A percentile compares a stretch with the other conserved stretches of the same genome.
These are phyloP conservation scores for Netelia melanura DNA, from an alignment of 2,888 invertebrate genomes.

Conservation along the genomic window DNA sequence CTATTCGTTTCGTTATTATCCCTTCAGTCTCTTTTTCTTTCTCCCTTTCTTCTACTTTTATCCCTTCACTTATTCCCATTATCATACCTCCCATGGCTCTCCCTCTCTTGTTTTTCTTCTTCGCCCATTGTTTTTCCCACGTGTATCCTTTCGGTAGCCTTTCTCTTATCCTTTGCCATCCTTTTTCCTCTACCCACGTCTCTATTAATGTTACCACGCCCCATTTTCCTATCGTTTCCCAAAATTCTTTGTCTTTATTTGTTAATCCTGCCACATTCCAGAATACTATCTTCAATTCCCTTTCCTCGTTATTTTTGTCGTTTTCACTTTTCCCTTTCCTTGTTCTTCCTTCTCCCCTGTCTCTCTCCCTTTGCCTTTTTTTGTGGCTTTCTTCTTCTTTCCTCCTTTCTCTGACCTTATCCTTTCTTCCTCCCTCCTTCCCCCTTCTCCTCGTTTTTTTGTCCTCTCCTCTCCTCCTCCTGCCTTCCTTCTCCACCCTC, in stretches of 20 bases:
- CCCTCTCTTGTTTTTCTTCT: neutral
- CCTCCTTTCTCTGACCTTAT: neutral
- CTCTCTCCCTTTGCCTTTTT: neutral
- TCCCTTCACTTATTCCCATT: slow-evolving; percentile 2
- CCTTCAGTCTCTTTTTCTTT: neutral
- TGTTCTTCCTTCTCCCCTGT: neutral
- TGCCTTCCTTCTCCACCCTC: no score
- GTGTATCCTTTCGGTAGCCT: neutral
- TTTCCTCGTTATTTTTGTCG: neutral
- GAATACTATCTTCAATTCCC: neutral
- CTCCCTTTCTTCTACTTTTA: neutral
- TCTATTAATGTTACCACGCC: neutral
- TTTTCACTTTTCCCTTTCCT: neutral
- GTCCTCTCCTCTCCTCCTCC: no score
- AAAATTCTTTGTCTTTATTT: neutral
- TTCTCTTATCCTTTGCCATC: neutral
- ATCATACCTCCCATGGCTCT: neutral
- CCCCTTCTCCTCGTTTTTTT: no score
- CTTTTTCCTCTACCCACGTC: neutral
- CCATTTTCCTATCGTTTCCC: neutral
- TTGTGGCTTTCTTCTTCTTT: neutral
- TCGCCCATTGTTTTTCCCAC: neutral
- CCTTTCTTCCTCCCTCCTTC: neutral
- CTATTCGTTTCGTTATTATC: slow-evolving; percentile 3
- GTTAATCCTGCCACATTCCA: neutral